Base-by-base conservation (phyloP, 2,797 vertebrate genomes). In the Scyliorhinus canicula region DNA sequence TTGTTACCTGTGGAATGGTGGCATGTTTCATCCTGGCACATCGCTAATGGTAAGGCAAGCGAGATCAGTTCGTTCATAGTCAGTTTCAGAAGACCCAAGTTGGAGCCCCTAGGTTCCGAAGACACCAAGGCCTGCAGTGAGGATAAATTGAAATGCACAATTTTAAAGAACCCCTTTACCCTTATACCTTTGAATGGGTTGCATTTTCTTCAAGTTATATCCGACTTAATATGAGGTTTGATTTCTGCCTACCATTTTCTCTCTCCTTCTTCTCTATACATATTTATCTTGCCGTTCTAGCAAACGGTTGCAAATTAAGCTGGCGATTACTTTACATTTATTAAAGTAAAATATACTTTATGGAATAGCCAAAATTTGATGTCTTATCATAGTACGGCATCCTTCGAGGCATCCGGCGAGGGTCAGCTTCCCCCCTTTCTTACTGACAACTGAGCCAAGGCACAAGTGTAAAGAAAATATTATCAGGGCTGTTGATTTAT, bases 21-120 rank as follows among this genome's bases (percentile, higher is more conserved):
- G 97, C 98, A 96, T 94, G 88, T 95, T n/a, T 97, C 96, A 0
- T 96, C 96, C 95, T 84, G 95, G 95, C 96, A 95, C 95, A 97
- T 96, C 40, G 96, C 95, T 31, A 95, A 95, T n/a, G 52, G 55
- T 60, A 96, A 96, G 95, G 98, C 98, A 97, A 99, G 96, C 94
- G 97, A 95, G 0, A 98, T 97, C 96, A 99, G 96, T 96, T 98
- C 98, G 95, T 97, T 98, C 98, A 99, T 99, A 95, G 98, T 98
- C 97, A 97, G 98, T 97, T 98, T 99, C 96, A 99, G 95, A 95
- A 99, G 97, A 95, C 98, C 97, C 96, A 97, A 97, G 97, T 98
- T 99, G 96, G 98, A 97, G 0, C 98, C 98, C 97, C 98, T 99
- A 86, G 99, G 98, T 96, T 99, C 98, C 8, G 98, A 99, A 93